phyloP scores from a whole-genome alignment of 2,113 vertebrate genomes.

The Pongo abelii region DNA sequence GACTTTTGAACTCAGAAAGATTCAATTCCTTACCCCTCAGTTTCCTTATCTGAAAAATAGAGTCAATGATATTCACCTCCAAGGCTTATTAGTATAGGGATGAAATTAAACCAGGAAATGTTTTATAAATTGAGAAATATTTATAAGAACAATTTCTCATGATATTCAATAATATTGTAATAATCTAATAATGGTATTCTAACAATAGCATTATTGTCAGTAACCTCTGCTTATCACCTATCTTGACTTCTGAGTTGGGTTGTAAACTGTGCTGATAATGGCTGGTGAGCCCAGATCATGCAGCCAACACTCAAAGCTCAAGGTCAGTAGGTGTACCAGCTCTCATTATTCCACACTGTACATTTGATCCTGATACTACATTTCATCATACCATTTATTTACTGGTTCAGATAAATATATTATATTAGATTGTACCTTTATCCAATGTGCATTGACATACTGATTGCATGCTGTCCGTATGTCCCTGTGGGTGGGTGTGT shows the following conservation, averaged over 20 bases:
- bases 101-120: background rate
- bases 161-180: background rate
- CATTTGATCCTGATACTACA: background rate
- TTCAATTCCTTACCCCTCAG: background rate
- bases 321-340: background rate
- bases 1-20: background rate
- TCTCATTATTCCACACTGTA: too few relatives aligned
- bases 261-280: background rate
- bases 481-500: background rate
- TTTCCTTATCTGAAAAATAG: background rate
- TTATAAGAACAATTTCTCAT: slow-evolving; percentile 14
- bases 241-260: background rate
- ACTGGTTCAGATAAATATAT: slow-evolving; percentile 32
- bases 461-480: background rate
- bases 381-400: background rate
- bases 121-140: background rate
- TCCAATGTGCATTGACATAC: background rate
- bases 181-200: background rate
- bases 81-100: background rate
- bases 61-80: background rate
- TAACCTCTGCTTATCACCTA: slow-evolving; percentile 35
- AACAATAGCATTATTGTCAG: background rate
- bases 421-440: background rate
- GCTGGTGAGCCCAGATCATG: background rate
- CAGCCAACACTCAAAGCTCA: background rate